Evolutionary conservation across 1,140 invertebrate species (phyloP), one percentile per base, ranked within the genome.

Genomic region (Brevipalpus yothersi): DNA sequence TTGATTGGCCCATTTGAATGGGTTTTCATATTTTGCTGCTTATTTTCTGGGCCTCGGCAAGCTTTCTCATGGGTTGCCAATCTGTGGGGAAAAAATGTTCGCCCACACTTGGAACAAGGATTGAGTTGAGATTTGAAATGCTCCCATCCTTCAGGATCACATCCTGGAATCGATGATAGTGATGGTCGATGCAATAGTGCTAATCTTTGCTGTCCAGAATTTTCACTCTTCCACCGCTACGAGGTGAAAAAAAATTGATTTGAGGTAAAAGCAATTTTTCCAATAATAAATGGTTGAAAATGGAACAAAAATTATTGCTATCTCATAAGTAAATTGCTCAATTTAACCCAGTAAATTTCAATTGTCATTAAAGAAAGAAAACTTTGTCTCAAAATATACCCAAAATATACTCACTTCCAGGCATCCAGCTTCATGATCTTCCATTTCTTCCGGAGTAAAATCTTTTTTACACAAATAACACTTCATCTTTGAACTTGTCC

Each of bases 201-300:
- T 47, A n/a, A 19, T 47, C 31, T 31, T 31, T 31, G 31, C 5
- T 31, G 31, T 31, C 31, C 31, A 31, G 31, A 31, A 31, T 31
- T n/a, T 51, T 73, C 69, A 4, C 81, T 80, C 68, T 76, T 77
- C 55, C 73, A 68, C 0, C 81, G 82, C 13, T 17, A 17, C 3
- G n/a, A 13, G n/a, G 15, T 43, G 2, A 67, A 63, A 12, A 2
- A 17, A n/a, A 8, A 51, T n/a, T 51, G 49, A 8, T n/a, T 49
- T 49, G 8, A 49, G n/a, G n/a, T 11, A 11, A 17, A 11, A n/a
- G 47, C 8, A 8, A 43, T 43, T 49, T 49, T 49, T 15, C 47
- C 15, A 49, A 11, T 49, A 5, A 49, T 11, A 11, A n/a, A n/a
- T 49, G 42, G 42, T 49, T 15, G 19, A 49, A 11, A 0, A 49